A percentile compares a stretch with the other conserved stretches of the same genome.
Conservation (phyloP, 2,888 invertebrate genomes). For the Eumerus sabulonum region DNA sequence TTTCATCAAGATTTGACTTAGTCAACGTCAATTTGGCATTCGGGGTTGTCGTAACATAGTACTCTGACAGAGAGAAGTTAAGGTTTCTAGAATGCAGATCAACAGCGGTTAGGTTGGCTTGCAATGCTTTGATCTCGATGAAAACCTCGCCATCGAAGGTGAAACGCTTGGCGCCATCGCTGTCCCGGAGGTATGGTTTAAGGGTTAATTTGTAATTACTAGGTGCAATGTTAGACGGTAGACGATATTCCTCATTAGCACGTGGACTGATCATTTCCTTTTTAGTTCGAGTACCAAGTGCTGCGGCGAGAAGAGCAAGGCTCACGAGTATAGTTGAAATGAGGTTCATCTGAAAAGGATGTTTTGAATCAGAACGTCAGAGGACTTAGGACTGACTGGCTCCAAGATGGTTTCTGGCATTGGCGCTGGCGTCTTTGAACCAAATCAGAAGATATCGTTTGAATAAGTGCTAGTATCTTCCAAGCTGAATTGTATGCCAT, state of each 20-base stretch:
- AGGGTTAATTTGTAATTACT: constrained; percentile 80
- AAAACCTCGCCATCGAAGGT: constrained; percentile 76
- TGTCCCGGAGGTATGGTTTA: constrained; percentile 79
- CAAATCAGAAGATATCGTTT: too few relatives aligned
- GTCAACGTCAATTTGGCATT: constrained; percentile 70
- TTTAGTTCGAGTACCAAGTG: too few relatives aligned
- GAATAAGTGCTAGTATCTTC: too few relatives aligned
- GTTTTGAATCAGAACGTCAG: too few relatives aligned
- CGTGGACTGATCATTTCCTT: too few relatives aligned
- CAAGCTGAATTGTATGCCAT: too few relatives aligned
- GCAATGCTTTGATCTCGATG: constrained; percentile 79
- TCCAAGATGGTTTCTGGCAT: too few relatives aligned
- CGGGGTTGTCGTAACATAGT: constrained; percentile 67
- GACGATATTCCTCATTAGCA: constrained; percentile 71
- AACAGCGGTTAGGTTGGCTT: constrained; percentile 76
- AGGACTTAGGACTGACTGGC: too few relatives aligned
- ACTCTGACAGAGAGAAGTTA: constrained; percentile 69
- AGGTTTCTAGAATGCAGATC: constrained; percentile 80
- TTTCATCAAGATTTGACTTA: constrained; percentile 60
- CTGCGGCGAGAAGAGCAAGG: too few relatives aligned
- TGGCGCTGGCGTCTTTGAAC: too few relatives aligned
- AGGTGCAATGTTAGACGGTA: constrained; percentile 79
- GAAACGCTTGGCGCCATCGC: constrained; percentile 72
- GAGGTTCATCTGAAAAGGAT: constrained; percentile 50
- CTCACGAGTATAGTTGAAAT: too few relatives aligned